Evolutionary conservation across 2,888 invertebrate genomes (phyloP), one percentile per base, ranked within the genome.

Genomic region (Acrobasis consociella): DNA sequence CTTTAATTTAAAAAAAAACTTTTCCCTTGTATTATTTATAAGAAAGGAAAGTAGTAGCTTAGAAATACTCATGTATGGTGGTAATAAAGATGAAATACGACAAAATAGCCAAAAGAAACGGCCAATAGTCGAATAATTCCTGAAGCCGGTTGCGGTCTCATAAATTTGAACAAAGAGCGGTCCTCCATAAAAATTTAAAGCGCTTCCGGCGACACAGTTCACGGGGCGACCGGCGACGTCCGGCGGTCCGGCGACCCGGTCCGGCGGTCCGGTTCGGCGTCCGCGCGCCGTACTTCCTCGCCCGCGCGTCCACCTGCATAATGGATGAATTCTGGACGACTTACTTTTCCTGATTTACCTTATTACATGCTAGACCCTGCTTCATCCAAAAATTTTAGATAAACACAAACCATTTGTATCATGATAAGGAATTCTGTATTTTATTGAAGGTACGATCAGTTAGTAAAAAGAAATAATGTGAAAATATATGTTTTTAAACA

Each of bases 101-200:
- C n/a, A 42, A 9, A 13, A 39, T 22, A 22, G 42, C 39, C 9
- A 22, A 56, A 42, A 56, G 46, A 46, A 42, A 15, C 39, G 39
- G 42, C 5, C 42, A 42, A 11, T 13, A 39, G 56, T 56, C 56
- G 8, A 56, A 42, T 56, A 56, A 56, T 42, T 17, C 17, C 22
- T 13, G 17, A 56, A 56, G 55, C 15, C 52, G 42, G 22, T 46
- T n/a, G 46, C 56, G 17, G 42, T 56, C 42, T 13, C 42, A 56
- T 56, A 56, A 56, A 56, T 56, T 56, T 56, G 42, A 22, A 56
- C 56, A 56, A 56, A 56, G 42, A 56, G 11, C 55, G 39, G 39
- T 56, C 22, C 11, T 38, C 42, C 39, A 42, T 42, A 56, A 56
- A 56, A 56, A 42, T 56, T 56, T 56, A 56, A 56, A 42, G 42